Conservation (phyloP, 37 sponge, comb jelly and placozoan species). For the Tethya wilhelma region DNA sequence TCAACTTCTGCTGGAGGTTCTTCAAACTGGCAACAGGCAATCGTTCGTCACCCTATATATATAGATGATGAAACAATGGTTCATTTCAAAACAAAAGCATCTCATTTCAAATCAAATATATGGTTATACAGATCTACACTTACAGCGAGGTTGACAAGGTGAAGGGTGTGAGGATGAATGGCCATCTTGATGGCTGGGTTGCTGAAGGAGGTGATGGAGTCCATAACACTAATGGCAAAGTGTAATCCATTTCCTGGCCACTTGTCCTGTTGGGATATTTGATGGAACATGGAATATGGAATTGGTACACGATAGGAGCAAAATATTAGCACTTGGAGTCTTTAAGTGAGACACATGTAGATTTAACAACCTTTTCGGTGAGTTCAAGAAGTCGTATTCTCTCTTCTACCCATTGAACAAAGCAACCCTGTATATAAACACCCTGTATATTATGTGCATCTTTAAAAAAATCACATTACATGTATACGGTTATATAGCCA, state of each 20-base stretch:
- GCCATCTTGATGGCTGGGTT: conserved; percentile 15
- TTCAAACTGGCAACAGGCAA: conserved; percentile 14
- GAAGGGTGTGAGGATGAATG: conserved; percentile 5
- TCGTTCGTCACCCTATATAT: neutral
- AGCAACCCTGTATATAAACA: conserved; percentile 17
- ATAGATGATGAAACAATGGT: neutral
- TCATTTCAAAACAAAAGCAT: neutral
- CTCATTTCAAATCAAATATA: neutral
- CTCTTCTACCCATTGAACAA: conserved; percentile 35
- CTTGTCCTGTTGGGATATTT: conserved; percentile 7
- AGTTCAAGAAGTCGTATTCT: conserved; percentile 37
- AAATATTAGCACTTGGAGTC: neutral
- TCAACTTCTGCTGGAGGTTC: conserved; percentile 11
- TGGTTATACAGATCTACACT: neutral
- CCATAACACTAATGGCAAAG: conserved; percentile 16
- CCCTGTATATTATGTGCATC: neutral
- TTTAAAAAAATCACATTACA: neutral
- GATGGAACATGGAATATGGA: neutral
- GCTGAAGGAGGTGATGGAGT: conserved; percentile 9
- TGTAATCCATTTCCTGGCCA: conserved; percentile 60
- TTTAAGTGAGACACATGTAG: neutral
- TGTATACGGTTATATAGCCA: too few species aligned
- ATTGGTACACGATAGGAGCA: neutral
- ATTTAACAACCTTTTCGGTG: conserved; percentile 28
- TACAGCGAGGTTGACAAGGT: neutral